phyloP scores from a whole-genome alignment of 2,888 invertebrate species.

The Erynnis tages region DNA sequence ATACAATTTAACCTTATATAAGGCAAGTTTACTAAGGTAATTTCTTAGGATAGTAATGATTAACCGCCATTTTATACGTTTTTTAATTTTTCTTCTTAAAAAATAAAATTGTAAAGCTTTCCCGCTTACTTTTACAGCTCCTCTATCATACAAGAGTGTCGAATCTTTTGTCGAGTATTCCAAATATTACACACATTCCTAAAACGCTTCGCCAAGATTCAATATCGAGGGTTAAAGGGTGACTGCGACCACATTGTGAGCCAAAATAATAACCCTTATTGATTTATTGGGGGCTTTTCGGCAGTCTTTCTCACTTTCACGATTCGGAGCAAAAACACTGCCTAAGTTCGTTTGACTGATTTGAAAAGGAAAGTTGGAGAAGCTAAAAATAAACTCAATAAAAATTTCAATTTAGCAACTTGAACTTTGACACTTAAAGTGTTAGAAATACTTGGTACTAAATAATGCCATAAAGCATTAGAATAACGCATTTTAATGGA shows the following conservation, averaged over 20 bases:
- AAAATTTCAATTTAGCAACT: not conserved
- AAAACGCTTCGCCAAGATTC: conserved; percentile 7
- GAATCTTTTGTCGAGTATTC: not conserved
- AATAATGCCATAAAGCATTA: too few relatives aligned
- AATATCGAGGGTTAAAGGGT: conserved; percentile 18
- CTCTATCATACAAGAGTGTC: not conserved
- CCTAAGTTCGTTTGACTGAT: not conserved
- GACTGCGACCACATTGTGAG: conserved; percentile 10
- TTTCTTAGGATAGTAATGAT: too few relatives aligned
- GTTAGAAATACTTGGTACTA: too few relatives aligned
- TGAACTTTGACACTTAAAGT: too few relatives aligned
- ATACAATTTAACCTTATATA: too few relatives aligned
- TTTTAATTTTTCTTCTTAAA: too few relatives aligned
- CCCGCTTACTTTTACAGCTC: not conserved
- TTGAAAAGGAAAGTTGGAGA: not conserved
- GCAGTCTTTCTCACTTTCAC: conserved; percentile 2
- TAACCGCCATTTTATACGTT: too few relatives aligned
- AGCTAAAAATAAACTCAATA: not conserved
- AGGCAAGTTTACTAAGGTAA: too few relatives aligned
- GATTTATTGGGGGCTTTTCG: conserved; percentile 16
- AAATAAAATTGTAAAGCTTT: too few relatives aligned
- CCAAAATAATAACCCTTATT: conserved; percentile 16
- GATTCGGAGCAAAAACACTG: not conserved
- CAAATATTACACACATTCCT: conserved; percentile 16
- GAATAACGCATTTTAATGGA: too few relatives aligned